Percentiles rank a stretch among this genome's conserved stretches.
Evolutionary conservation across 2,888 invertebrate genomes (phyloP).

Genomic region (Netelia fuscicornis): DNA sequence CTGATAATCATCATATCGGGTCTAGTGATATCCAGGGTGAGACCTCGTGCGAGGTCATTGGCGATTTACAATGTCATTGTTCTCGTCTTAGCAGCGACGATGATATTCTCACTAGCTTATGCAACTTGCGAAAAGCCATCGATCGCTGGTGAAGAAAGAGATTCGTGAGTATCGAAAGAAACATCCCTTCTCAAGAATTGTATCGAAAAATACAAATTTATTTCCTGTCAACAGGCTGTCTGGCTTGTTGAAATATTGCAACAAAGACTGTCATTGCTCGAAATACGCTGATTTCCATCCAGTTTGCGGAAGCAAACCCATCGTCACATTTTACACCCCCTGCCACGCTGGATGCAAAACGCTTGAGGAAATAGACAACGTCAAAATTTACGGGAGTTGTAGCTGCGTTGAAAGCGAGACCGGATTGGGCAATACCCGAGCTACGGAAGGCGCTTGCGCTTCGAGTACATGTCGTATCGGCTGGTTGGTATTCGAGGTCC

Average conservation of each 20-base stretch:
- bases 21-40: conserved; percentile 86
- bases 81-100: conserved; percentile 83
- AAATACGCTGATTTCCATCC: conserved; percentile 87
- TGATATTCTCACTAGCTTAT: conserved; percentile 85
- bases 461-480: conserved; percentile 85
- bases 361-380: conserved; percentile 83
- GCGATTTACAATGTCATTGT: conserved; percentile 85
- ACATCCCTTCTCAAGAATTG: neutral
- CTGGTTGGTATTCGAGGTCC: conserved; percentile 85
- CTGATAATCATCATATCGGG: conserved; percentile 86
- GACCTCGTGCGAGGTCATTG: conserved; percentile 85
- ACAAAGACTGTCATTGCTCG: conserved; percentile 86
- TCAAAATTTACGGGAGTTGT: conserved; percentile 86
- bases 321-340: conserved; percentile 89
- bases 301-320: conserved; percentile 87
- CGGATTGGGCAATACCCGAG: conserved; percentile 77
- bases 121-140: conserved; percentile 85
- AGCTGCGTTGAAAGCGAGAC: conserved; percentile 83
- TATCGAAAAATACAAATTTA: neutral
- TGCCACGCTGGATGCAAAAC: conserved; percentile 90
- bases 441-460: conserved; percentile 87
- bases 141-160: conserved; percentile 85
- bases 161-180: conserved; percentile 77
- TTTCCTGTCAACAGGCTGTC: conserved; percentile 71
- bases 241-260: conserved; percentile 85